Evolutionary conservation across 2,797 vertebrate species (phyloP).

Genomic region (Cossypha dichroa): DNA sequence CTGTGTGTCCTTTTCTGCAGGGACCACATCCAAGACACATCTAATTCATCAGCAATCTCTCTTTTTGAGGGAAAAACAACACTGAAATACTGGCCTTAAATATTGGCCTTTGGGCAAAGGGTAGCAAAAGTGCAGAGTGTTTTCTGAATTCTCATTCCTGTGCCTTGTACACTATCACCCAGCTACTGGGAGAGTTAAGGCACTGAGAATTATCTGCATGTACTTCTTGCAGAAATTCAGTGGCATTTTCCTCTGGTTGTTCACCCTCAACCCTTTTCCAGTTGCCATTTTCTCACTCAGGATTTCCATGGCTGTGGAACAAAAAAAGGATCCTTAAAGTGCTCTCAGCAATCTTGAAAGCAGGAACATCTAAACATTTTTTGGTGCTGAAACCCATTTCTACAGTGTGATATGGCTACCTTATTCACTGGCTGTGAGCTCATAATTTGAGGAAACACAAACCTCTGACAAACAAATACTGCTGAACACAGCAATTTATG

Average conservation of each 20-base stretch:
- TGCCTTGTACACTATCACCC: neutral
- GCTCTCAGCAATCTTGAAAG: neutral
- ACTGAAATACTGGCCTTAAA: neutral
- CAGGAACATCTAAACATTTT: neutral
- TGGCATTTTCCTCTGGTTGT: fast-evolving
- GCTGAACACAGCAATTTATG: neutral
- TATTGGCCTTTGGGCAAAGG: neutral
- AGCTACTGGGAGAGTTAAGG: neutral
- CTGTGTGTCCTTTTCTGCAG: neutral
- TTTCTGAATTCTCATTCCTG: neutral
- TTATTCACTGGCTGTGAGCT: neutral
- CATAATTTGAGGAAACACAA: neutral
- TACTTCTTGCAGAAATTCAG: neutral
- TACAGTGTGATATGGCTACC: neutral
- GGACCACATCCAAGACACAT: neutral
- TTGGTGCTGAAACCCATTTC: neutral
- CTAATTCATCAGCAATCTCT: neutral
- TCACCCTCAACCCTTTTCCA: neutral
- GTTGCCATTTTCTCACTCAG: neutral
- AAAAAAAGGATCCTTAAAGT: neutral
- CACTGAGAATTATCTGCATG: neutral
- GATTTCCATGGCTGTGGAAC: neutral
- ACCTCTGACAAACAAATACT: neutral
- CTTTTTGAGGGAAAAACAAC: neutral
- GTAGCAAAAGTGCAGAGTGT: neutral